Evolutionary conservation across 2,888 invertebrate genomes (phyloP).

Genomic region (Tinea pellionella): DNA sequence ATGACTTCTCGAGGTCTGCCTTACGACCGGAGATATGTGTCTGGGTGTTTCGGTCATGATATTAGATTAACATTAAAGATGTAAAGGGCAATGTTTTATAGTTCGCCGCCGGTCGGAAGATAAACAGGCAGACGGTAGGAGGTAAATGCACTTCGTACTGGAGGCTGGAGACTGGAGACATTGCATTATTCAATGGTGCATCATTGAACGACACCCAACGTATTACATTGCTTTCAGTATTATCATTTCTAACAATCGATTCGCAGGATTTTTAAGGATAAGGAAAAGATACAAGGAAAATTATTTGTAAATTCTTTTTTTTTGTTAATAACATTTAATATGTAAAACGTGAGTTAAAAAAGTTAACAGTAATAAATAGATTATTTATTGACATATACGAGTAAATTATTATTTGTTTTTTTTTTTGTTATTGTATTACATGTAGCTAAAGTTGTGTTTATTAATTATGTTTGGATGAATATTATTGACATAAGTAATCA

Average conservation of each 20-base stretch:
- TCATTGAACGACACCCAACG: constrained; percentile 36
- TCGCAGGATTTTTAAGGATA: constrained; percentile 15
- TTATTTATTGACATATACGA: no score
- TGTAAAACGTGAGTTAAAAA: background rate
- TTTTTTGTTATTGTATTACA: no score
- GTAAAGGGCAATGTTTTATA: constrained; percentile 21
- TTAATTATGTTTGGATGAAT: no score
- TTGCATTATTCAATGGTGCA: constrained; percentile 51
- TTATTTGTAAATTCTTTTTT: background rate
- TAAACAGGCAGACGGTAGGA: constrained; percentile 42
- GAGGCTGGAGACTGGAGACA: no score
- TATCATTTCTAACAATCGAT: background rate
- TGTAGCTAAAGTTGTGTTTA: no score
- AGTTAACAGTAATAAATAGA: background rate
- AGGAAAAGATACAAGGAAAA: constrained; percentile 18
- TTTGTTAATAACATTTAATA: background rate
- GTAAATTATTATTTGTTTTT: no score
- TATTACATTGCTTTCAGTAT: constrained; percentile 23
- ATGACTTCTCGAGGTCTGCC: background rate
- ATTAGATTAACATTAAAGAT: background rate
- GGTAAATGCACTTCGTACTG: constrained; percentile 44
- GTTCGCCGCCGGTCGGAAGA: constrained; percentile 6
- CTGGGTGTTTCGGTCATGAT: constrained; percentile 1
- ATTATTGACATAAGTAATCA: no score
- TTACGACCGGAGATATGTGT: background rate